These are phyloP conservation scores for Ranitomeya variabilis DNA, from an alignment of 2,113 vertebrate genomes.

Conservation along the genomic window DNA sequence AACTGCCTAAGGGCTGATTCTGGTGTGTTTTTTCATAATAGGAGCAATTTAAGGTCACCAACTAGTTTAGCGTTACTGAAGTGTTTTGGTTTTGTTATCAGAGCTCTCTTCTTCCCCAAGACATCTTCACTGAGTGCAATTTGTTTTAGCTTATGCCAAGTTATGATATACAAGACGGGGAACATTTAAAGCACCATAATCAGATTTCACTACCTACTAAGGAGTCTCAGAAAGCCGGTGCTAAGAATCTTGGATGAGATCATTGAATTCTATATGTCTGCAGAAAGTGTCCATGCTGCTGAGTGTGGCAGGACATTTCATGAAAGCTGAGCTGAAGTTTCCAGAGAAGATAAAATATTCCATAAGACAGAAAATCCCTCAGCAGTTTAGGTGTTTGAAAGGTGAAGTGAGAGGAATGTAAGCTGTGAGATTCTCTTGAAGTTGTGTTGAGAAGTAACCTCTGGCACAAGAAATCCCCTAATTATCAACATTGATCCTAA, in stretches of 20 bases:
- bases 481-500: not conserved
- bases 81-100: conserved; percentile 26
- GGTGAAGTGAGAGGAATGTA: conserved; percentile 55
- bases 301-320: not conserved
- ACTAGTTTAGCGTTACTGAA: conserved; percentile 5
- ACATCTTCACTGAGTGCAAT: conserved; percentile 28
- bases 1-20: not conserved
- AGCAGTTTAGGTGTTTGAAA: conserved; percentile 45
- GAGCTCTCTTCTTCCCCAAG: conserved; percentile 19
- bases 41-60: not conserved
- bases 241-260: conserved; percentile 54
- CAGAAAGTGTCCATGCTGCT: conserved; percentile 43
- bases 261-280: conserved; percentile 52
- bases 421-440: conserved; percentile 24
- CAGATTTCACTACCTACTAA: conserved; percentile 54
- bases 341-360: conserved; percentile 49
- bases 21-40: not conserved
- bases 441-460: not conserved
- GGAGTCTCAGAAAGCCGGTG: conserved; percentile 49
- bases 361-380: conserved; percentile 7
- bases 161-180: conserved; percentile 32
- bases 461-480: not conserved
- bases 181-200: conserved; percentile 54
- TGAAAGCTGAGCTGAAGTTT: conserved; percentile 56
- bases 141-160: conserved; percentile 24